phyloP scores from a whole-genome alignment of 2,113 vertebrate species.

The Etheostoma cragini region DNA sequence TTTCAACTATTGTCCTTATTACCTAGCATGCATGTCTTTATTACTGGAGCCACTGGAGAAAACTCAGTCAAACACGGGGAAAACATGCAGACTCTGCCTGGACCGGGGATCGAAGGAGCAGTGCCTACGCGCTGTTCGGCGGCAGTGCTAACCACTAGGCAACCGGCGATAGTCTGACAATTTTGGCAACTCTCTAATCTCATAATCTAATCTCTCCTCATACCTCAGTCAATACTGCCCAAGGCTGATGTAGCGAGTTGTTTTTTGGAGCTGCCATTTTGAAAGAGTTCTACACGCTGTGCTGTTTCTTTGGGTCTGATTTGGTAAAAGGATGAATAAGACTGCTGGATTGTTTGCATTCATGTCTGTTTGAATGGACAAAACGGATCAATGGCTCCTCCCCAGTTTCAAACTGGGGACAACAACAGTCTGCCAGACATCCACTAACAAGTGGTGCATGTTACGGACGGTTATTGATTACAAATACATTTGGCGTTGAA shows the following conservation, averaged over 20 bases:
- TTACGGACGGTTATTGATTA: slow-evolving; percentile 22
- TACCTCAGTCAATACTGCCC: neutral
- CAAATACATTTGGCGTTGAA: slow-evolving; percentile 13
- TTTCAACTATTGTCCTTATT: no score
- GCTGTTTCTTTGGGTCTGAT: neutral
- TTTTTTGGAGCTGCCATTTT: neutral
- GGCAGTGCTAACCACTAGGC: no score
- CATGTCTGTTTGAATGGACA: slow-evolving; percentile 1
- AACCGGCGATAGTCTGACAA: no score
- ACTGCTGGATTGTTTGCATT: neutral
- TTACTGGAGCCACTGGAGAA: no score
- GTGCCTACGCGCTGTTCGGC: no score
- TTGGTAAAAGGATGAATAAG: slow-evolving; percentile 4
- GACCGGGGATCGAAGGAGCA: no score
- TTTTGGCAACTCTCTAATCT: neutral
- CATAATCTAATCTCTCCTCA: neutral
- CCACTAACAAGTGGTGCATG: slow-evolving; percentile 37
- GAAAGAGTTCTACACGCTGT: neutral
- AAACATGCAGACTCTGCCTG: no score
- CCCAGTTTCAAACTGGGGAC: neutral
- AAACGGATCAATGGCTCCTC: neutral
- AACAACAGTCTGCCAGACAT: slow-evolving; percentile 10
- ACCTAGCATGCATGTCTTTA: no score
- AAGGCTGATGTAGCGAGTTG: neutral
- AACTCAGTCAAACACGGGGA: no score